These are phyloP conservation scores for Eucidaris tribuloides DNA, from an alignment of 35 echinoderm and acorn worm species.

Conservation along the genomic window DNA sequence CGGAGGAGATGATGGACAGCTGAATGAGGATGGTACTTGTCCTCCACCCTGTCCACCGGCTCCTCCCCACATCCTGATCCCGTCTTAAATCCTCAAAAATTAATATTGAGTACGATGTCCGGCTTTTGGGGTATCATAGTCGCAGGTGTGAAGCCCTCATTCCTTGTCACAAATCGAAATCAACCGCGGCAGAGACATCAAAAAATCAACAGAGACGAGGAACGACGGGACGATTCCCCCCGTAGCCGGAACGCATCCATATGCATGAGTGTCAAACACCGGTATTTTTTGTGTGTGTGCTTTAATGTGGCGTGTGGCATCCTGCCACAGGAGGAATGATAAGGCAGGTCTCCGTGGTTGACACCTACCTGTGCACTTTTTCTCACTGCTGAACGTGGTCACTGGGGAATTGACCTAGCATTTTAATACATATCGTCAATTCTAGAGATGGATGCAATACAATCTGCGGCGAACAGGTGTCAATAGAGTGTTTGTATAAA, in stretches of 20 bases:
- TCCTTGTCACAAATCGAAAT: neutral
- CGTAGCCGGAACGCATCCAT: too few relatives aligned
- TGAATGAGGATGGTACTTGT: neutral
- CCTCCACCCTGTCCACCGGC: neutral
- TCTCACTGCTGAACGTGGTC: too few relatives aligned
- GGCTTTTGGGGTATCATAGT: neutral
- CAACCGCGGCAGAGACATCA: too few relatives aligned
- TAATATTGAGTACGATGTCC: neutral
- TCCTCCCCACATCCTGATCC: neutral
- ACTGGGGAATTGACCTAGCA: slow-evolving; percentile 36
- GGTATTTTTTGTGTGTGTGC: too few relatives aligned
- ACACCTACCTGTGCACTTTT: too few relatives aligned
- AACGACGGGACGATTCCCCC: too few relatives aligned
- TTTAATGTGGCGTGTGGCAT: too few relatives aligned
- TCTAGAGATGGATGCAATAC: neutral
- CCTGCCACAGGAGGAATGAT: too few relatives aligned
- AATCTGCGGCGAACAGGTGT: slow-evolving; percentile 20
- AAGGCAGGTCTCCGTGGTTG: too few relatives aligned
- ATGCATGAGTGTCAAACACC: too few relatives aligned
- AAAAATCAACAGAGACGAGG: too few relatives aligned
- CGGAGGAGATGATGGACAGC: neutral
- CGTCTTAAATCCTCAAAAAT: neutral
- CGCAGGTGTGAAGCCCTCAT: neutral
- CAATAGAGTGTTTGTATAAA: slow-evolving; percentile 33
- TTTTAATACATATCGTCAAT: slow-evolving; percentile 18